Base-by-base conservation (phyloP, 1,140 invertebrate genomes). In the Drosophila kepulauana region DNA sequence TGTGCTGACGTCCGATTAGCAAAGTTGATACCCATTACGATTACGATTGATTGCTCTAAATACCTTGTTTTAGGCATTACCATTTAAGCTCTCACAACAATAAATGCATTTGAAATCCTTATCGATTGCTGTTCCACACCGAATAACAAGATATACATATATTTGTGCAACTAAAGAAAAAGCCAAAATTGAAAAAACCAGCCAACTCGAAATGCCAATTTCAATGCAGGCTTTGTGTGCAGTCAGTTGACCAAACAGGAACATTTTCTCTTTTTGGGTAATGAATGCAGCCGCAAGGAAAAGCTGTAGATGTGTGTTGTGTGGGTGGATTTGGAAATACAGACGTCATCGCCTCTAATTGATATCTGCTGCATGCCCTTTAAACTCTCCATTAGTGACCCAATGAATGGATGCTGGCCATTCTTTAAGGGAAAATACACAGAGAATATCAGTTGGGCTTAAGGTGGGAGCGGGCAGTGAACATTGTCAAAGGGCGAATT, bases 291-390 rank as follows among this genome's bases (percentile, higher is more conserved):
- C 1, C 48, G 28, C 48, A 28, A 10, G 48, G 46, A 2, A 48
- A 48, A 48, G 15, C 46, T 48, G 46, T 16, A 25, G 30, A 5
- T 15, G 61, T 8, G 25, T 25, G 35, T 11, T 11, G 30, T 45
- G 41, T 59, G 67, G 25, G 28, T 46, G n/a, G 15, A 38, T 5
- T 41, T 52, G 15, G 35, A 73, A 67, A 46, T 69, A 51, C 61
- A 57, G 49, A 63, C 58, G 72, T 70, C 72, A 75, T 38, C 25
- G 33, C 13, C 33, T 15, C 25, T 74, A 74, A 74, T 62, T 52
- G 57, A 69, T 74, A 62, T 62, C 68, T 74, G 57, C 15, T 51
- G 25, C 25, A 25, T 63, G 52, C 58, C 28, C 38, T 75, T 43
- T 56, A 15, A 1, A 57, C 25, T 72, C 58, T 63, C 52, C 66